Conservation (phyloP, 2,797 vertebrate genomes). For the Chromis chromis region DNA sequence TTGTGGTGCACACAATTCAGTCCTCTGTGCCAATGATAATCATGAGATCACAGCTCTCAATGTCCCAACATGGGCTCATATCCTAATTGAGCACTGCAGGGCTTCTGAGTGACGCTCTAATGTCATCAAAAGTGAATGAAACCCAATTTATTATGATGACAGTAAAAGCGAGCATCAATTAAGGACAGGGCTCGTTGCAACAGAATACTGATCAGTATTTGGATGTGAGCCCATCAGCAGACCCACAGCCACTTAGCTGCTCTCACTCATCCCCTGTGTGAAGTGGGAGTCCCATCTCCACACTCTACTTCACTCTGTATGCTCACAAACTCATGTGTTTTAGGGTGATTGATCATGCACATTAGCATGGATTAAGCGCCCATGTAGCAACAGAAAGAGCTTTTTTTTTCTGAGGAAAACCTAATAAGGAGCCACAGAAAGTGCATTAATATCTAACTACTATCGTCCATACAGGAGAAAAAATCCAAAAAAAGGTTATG, state of each 20-base stretch:
- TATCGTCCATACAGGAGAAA: constrained; percentile 16
- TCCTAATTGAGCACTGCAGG: constrained; percentile 49
- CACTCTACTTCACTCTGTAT: constrained; percentile 36
- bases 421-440: constrained; percentile 38
- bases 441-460: constrained; percentile 41
- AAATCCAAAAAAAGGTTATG: constrained; percentile 12
- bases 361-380: constrained; percentile 55
- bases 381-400: constrained; percentile 32
- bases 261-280: constrained; percentile 26
- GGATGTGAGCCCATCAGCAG: constrained; percentile 50
- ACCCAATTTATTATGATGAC: constrained; percentile 68
- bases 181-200: constrained; percentile 26
- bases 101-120: constrained; percentile 55
- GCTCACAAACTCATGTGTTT: constrained; percentile 40
- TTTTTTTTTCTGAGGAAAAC: constrained; percentile 41
- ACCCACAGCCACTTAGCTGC: constrained; percentile 27
- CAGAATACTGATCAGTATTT: constrained; percentile 61
- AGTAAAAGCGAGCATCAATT: constrained; percentile 64
- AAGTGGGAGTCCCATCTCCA: constrained; percentile 52
- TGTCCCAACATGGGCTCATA: constrained; percentile 46
- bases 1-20: constrained; percentile 15
- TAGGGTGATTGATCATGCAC: constrained; percentile 61
- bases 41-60: constrained; percentile 57
- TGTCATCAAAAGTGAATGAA: constrained; percentile 69
- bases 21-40: constrained; percentile 38